These are phyloP conservation scores for Tetheella fluctuosa DNA, from an alignment of 2,888 invertebrate species.

Conservation along the genomic window DNA sequence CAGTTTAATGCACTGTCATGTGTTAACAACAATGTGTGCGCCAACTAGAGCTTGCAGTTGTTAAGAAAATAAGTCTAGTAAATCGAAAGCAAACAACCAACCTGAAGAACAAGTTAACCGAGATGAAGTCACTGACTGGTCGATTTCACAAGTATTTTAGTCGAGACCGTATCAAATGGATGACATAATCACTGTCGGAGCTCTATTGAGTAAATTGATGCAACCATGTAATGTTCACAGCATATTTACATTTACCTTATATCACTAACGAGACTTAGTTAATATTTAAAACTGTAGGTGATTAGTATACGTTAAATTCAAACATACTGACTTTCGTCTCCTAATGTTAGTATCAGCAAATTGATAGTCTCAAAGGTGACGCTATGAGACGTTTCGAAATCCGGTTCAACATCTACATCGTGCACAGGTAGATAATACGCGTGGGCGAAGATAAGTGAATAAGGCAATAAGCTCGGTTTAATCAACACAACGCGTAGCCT, in stretches of 20 bases:
- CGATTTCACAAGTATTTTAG: conserved; percentile 49
- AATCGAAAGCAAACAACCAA: conserved; percentile 5
- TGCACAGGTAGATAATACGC: conserved; percentile 52
- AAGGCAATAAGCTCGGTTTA: conserved; percentile 81
- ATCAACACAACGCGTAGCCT: conserved; percentile 81
- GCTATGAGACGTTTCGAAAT: conserved; percentile 49
- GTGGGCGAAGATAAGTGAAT: conserved; percentile 71
- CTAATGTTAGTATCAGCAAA: conserved; percentile 64
- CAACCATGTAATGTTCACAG: conserved; percentile 37
- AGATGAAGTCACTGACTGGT: conserved; percentile 56
- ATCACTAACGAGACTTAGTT: neutral
- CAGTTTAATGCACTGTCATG: neutral
- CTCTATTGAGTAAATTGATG: conserved; percentile 44
- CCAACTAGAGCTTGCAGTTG: neutral
- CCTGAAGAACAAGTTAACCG: too few species aligned
- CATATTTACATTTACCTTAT: conserved; percentile 9
- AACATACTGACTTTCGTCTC: conserved; percentile 38
- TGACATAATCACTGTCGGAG: conserved; percentile 47
- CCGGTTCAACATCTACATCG: conserved; percentile 53
- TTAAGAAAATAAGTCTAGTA: conserved; percentile 14
- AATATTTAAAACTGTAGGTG: conserved; percentile 35
- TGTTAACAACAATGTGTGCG: neutral
- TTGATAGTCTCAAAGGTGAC: conserved; percentile 46
- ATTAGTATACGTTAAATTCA: neutral
- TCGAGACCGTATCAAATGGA: conserved; percentile 43